Evolutionary conservation across 2,888 invertebrate genomes (phyloP).

Genomic region (Dendrolimus houi): DNA sequence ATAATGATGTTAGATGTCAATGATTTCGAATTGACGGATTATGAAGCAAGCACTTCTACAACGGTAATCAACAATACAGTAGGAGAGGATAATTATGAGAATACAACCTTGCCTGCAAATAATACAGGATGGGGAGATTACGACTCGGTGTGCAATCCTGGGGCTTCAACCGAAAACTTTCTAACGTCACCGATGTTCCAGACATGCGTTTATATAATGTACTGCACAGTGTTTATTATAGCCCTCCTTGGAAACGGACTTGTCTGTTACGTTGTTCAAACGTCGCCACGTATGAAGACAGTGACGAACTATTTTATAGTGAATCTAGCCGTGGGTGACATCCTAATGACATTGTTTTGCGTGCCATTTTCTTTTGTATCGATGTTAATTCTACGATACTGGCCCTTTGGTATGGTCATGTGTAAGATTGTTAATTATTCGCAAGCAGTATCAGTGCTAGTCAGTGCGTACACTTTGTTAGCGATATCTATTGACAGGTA

Average conservation of each 20-base stretch:
- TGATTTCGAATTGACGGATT: slow-evolving; percentile 22
- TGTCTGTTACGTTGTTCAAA: slow-evolving; percentile 91
- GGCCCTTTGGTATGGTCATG: slow-evolving; percentile 90
- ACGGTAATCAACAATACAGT: slow-evolving; percentile 6
- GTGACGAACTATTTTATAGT: slow-evolving; percentile 95
- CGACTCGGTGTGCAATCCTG: slow-evolving; percentile 4
- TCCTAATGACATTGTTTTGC: slow-evolving; percentile 92
- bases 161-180: slow-evolving; percentile 34
- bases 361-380: slow-evolving; percentile 93
- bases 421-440: slow-evolving; percentile 90
- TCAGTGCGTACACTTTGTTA: slow-evolving; percentile 92
- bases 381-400: slow-evolving; percentile 85
- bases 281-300: slow-evolving; percentile 90
- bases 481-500: slow-evolving; percentile 95
- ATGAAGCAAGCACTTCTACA: slow-evolving; percentile 27
- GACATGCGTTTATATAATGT: slow-evolving; percentile 81
- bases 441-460: slow-evolving; percentile 87
- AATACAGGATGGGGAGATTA: slow-evolving; percentile 5
- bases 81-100: neutral
- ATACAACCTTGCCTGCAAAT: slow-evolving; percentile 1
- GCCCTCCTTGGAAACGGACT: slow-evolving; percentile 85
- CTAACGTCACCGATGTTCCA: slow-evolving; percentile 74
- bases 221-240: slow-evolving; percentile 82
- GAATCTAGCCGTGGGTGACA: slow-evolving; percentile 91
- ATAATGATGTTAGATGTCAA: slow-evolving; percentile 42